Conservation (phyloP, 1,140 invertebrate species). For the Drosophila persimilis region DNA sequence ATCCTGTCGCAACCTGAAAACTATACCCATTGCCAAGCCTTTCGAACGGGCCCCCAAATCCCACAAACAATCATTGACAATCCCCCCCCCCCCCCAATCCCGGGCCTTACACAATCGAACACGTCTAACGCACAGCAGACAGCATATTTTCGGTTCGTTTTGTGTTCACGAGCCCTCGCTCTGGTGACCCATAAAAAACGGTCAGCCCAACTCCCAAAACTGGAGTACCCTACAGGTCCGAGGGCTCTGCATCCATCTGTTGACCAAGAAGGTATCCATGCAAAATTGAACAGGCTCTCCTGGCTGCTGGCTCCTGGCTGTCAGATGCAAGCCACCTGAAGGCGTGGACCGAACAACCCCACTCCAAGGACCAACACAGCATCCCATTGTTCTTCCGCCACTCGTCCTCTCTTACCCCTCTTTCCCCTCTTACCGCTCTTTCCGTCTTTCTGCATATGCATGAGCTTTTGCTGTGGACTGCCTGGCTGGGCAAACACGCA, state of each 20-base stretch:
- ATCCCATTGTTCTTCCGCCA: constrained; percentile 28
- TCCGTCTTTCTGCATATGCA: constrained; percentile 16
- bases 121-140: constrained; percentile 42
- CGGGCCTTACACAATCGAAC: constrained; percentile 29
- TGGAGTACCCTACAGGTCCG: constrained; percentile 19
- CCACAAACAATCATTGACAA: constrained; percentile 22
- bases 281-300: constrained; percentile 41
- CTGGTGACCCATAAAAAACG: constrained; percentile 40
- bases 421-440: not conserved
- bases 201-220: not conserved
- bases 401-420: not conserved
- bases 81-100: constrained; percentile 11
- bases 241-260: constrained; percentile 33
- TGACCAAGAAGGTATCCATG: constrained; percentile 49
- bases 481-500: constrained; percentile 30
- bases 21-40: constrained; percentile 9
- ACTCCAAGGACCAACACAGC: constrained; percentile 17
- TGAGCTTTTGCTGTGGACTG: constrained; percentile 10
- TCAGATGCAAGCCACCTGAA: constrained; percentile 26
- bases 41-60: constrained; percentile 21
- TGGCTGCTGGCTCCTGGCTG: constrained; percentile 33
- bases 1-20: not conserved
- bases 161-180: constrained; percentile 35
- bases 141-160: constrained; percentile 43
- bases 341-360: no score